These are phyloP conservation scores for Gryllus longicercus DNA, from an alignment of 2,888 invertebrate genomes.

Conservation along the genomic window DNA sequence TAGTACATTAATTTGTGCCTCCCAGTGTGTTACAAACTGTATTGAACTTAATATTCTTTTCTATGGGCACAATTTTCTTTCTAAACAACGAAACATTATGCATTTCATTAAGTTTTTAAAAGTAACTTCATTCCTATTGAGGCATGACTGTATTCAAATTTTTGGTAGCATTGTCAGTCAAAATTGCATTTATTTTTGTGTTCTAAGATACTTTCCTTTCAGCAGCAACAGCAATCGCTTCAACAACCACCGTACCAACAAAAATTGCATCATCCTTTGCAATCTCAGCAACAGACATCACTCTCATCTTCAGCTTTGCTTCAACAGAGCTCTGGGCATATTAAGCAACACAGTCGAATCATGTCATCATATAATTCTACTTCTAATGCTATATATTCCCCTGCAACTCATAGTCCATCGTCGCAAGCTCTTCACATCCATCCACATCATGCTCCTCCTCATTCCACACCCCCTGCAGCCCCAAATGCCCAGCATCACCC, in stretches of 20 bases:
- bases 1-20: too few relatives aligned
- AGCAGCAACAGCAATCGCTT: slow-evolving; percentile 40
- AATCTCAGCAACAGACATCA: neutral
- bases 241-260: slow-evolving; percentile 42
- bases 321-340: neutral
- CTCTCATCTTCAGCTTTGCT: neutral
- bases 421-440: neutral
- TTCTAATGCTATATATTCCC: slow-evolving; percentile 5
- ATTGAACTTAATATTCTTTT: too few relatives aligned
- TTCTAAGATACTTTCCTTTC: too few relatives aligned
- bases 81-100: too few relatives aligned
- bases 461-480: neutral
- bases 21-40: too few relatives aligned
- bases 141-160: too few relatives aligned
- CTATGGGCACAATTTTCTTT: too few relatives aligned
- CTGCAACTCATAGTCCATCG: neutral
- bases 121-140: too few relatives aligned
- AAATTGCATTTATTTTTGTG: too few relatives aligned
- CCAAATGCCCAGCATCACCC: neutral
- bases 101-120: too few relatives aligned
- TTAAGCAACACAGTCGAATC: neutral
- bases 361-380: neutral
- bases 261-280: slow-evolving; percentile 24
- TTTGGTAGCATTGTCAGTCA: too few relatives aligned
- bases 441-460: neutral